Conservation (phyloP, 2,113 vertebrate species). For the Phrynocephalus versicolor region DNA sequence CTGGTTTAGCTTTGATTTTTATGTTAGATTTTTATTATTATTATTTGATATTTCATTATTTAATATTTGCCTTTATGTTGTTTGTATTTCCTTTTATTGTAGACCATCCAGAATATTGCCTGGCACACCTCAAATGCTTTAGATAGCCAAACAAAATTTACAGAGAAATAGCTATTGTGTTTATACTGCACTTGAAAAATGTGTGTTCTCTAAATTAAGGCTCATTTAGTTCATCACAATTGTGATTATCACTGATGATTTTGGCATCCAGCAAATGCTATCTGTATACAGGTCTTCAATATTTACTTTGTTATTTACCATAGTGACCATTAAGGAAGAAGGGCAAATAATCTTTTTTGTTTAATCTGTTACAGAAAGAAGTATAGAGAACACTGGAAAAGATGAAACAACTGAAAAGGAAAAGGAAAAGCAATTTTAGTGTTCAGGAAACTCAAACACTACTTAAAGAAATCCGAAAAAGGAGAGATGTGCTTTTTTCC, state of each 20-base stretch:
- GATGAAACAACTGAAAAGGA: slow-evolving; percentile 93
- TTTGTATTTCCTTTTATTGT: too few relatives aligned
- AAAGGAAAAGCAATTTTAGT: slow-evolving; percentile 96
- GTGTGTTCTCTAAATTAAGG: neutral
- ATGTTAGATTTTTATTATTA: too few relatives aligned
- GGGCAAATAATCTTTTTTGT: slow-evolving; percentile 29
- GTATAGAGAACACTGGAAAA: slow-evolving; percentile 70
- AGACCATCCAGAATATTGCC: neutral
- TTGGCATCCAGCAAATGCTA: slow-evolving; percentile 25
- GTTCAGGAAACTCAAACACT: slow-evolving; percentile 94
- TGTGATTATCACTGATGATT: neutral
- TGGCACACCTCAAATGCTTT: too few relatives aligned
- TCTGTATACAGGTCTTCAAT: slow-evolving; percentile 30
- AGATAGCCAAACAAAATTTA: neutral
- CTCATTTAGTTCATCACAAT: neutral
- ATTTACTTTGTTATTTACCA: slow-evolving; percentile 60
- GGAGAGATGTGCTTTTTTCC: slow-evolving; percentile 90
- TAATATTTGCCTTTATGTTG: too few relatives aligned
- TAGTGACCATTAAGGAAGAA: neutral
- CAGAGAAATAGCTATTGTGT: neutral
- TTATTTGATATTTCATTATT: too few relatives aligned
- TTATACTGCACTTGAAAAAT: neutral
- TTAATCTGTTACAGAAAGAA: slow-evolving; percentile 48
- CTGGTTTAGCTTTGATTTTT: too few relatives aligned
- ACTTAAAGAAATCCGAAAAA: slow-evolving; percentile 91